These are phyloP conservation scores for Crotalus viridis DNA, from an alignment of 2,113 vertebrate species.

Conservation along the genomic window DNA sequence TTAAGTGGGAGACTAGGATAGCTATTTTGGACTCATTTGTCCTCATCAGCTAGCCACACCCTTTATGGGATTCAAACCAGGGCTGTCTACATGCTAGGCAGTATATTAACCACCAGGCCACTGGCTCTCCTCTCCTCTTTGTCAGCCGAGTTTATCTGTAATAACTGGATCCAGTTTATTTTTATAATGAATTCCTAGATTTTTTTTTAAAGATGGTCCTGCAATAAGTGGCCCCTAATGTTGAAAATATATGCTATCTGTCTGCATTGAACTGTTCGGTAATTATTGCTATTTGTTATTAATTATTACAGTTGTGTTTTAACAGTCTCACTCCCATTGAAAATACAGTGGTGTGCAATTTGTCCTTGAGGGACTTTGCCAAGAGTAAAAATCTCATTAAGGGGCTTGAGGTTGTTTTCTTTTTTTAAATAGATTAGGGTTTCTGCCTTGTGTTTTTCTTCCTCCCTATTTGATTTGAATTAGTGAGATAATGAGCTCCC, in stretches of 20 bases:
- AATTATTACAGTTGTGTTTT: slow-evolving; percentile 35
- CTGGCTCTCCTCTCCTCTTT: too few relatives aligned
- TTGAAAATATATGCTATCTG: slow-evolving; percentile 26
- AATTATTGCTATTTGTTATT: slow-evolving; percentile 35
- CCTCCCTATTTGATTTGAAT: slow-evolving; percentile 35
- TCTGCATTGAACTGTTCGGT: background rate
- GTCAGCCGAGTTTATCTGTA: background rate
- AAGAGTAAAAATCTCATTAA: slow-evolving; percentile 36
- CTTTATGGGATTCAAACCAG: too few relatives aligned
- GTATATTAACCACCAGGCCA: too few relatives aligned
- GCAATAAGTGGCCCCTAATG: slow-evolving; percentile 12
- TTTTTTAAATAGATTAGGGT: slow-evolving; percentile 29
- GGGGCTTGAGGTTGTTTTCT: slow-evolving; percentile 18
- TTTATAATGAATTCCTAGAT: background rate
- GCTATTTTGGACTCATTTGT: too few relatives aligned
- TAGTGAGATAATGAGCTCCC: slow-evolving; percentile 39
- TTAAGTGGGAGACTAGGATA: too few relatives aligned
- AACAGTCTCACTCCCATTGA: slow-evolving; percentile 17
- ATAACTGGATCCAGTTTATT: slow-evolving; percentile 10
- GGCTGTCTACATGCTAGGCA: too few relatives aligned
- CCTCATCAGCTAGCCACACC: too few relatives aligned
- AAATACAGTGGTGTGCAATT: slow-evolving; percentile 32
- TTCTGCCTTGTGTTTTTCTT: slow-evolving; percentile 22
- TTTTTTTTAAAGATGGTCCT: background rate
- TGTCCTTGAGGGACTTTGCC: slow-evolving; percentile 35